Percentiles rank a stretch among this genome's conserved stretches.
Evolutionary conservation across 2,113 vertebrate genomes (phyloP).

Genomic region (Salvelinus fontinalis): DNA sequence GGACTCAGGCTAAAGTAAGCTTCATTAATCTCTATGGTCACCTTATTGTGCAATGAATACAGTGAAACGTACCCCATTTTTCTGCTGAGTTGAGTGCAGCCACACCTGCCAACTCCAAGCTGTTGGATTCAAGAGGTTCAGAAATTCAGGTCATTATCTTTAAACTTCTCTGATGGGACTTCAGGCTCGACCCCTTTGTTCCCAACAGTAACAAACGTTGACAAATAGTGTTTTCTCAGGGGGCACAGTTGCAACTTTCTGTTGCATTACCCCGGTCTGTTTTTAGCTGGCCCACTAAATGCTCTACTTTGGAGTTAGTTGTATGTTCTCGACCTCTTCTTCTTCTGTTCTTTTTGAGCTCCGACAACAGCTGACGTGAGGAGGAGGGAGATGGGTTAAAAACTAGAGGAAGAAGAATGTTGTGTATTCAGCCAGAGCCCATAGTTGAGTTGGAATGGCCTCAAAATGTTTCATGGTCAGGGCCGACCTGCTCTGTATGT

Average conservation of each 20-base stretch:
- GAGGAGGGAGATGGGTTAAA: not conserved
- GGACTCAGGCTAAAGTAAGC: too few relatives aligned
- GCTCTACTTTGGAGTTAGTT: conserved; percentile 43
- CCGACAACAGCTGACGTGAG: not conserved
- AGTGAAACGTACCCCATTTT: not conserved
- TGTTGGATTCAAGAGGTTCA: not conserved
- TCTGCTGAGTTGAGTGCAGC: conserved; percentile 3
- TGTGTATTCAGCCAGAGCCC: conserved; percentile 41
- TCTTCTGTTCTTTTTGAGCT: not conserved
- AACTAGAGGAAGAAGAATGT: conserved; percentile 2
- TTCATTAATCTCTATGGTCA: too few relatives aligned
- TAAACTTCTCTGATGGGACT: not conserved
- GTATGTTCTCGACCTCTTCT: not conserved
- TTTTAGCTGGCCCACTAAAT: conserved; percentile 46
- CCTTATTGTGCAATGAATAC: not conserved
- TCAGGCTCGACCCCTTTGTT: not conserved
- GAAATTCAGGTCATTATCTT: not conserved
- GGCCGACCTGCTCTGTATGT: conserved; percentile 20
- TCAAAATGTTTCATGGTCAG: conserved; percentile 52
- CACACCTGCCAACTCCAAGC: conserved; percentile 5
- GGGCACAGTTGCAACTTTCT: conserved; percentile 10
- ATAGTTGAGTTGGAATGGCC: conserved; percentile 46
- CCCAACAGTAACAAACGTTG: conserved; percentile 1
- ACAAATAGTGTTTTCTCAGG: conserved; percentile 8
- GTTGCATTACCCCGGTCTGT: conserved; percentile 1